phyloP scores from a whole-genome alignment of 1,140 invertebrate genomes.

The Archivesica marissinica region DNA sequence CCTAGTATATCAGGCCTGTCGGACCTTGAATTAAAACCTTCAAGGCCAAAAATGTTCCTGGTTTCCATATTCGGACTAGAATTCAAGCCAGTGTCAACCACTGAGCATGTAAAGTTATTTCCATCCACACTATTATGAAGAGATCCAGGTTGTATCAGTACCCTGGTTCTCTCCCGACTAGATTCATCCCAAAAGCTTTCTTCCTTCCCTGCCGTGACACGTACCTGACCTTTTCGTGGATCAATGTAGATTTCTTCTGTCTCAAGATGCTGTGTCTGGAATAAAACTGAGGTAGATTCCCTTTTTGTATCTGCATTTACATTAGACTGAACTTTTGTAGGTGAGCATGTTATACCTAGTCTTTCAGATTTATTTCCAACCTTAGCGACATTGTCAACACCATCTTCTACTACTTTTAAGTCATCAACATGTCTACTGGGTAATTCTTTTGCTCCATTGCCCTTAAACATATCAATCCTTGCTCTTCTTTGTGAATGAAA shows the following conservation, averaged over 20 bases:
- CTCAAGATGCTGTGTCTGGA: conserved; percentile 17
- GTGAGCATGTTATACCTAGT: background rate
- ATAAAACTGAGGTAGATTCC: background rate
- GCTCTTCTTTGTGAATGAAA: conserved; percentile 20
- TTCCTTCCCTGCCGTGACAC: conserved; percentile 1
- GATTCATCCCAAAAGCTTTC: conserved; percentile 6
- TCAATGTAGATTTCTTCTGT: conserved; percentile 45
- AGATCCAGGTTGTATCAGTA: conserved; percentile 14
- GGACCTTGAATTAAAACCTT: background rate
- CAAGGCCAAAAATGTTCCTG: conserved; percentile 55
- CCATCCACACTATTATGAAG: conserved; percentile 50
- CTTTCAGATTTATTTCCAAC: background rate
- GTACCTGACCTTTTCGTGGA: conserved; percentile 36
- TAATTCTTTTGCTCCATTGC: background rate
- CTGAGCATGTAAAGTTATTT: conserved; percentile 39
- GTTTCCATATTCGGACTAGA: conserved; percentile 21
- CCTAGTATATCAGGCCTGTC: background rate
- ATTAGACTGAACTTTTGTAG: background rate
- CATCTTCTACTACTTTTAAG: background rate
- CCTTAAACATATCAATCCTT: conserved; percentile 19
- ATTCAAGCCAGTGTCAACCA: conserved; percentile 22
- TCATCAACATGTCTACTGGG: background rate
- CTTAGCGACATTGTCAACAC: background rate
- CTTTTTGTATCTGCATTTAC: background rate
- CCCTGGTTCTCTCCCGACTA: background rate